Evolutionary conservation across 1,140 invertebrate genomes (phyloP).

Genomic region (Melanaphis sacchari): DNA sequence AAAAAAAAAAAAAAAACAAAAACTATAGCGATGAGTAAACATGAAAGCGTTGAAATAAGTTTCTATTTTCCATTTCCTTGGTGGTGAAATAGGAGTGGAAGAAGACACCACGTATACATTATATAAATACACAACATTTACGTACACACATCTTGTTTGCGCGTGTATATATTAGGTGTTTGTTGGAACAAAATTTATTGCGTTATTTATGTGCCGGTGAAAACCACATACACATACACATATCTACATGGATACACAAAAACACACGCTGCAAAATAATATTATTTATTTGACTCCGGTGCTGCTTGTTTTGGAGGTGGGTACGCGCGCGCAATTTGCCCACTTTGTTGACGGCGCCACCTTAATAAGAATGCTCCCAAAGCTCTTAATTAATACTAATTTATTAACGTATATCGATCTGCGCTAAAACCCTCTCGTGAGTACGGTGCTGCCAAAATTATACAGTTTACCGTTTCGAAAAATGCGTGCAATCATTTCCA

Average conservation of each 20-base stretch:
- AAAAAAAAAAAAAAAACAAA: not conserved
- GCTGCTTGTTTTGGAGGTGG: not conserved
- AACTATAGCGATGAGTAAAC: not conserved
- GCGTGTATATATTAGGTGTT: conserved; percentile 17
- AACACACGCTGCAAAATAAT: not conserved
- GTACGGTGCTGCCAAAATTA: not conserved
- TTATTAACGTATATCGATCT: conserved; percentile 7
- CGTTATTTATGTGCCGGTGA: conserved; percentile 22
- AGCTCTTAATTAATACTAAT: conserved; percentile 14
- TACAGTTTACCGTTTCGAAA: not conserved
- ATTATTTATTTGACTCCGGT: not conserved
- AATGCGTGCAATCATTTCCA: not conserved
- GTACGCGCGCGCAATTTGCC: not conserved
- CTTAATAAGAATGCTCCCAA: not conserved
- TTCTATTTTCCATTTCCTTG: not conserved
- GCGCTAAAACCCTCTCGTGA: not conserved
- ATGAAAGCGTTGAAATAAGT: not conserved
- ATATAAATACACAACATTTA: not conserved
- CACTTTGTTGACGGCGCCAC: not conserved
- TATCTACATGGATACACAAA: not conserved
- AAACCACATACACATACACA: not conserved
- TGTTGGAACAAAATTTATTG: not conserved
- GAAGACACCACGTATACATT: not conserved
- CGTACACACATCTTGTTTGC: not conserved
- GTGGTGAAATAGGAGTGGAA: not conserved